phyloP scores from a whole-genome alignment of 2,797 vertebrate genomes.

The Leptoclinus maculatus region DNA sequence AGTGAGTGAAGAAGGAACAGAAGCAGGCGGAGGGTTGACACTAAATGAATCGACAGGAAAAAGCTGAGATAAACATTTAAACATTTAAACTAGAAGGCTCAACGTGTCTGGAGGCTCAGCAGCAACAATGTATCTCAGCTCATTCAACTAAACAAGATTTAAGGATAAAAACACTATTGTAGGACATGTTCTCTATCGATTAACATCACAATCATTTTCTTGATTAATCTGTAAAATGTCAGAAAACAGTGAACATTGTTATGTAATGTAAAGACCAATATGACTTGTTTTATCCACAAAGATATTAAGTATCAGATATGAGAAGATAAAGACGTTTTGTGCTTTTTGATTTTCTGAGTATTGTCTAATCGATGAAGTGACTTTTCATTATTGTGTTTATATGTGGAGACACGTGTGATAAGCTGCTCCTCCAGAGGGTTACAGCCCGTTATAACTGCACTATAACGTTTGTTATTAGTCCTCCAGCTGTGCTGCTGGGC shows the following conservation, averaged over 20 bases:
- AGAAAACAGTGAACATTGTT: neutral
- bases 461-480: neutral
- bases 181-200: too few relatives aligned
- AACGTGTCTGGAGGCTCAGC: neutral
- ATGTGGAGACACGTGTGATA: neutral
- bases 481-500: conserved; percentile 34
- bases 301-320: neutral
- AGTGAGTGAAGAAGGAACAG: neutral
- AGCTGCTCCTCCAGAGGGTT: too few relatives aligned
- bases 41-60: neutral
- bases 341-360: neutral
- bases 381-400: neutral
- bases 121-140: neutral
- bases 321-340: neutral
- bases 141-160: too few relatives aligned
- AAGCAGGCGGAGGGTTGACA: neutral
- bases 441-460: too few relatives aligned
- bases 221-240: neutral
- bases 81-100: neutral
- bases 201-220: neutral
- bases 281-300: neutral
- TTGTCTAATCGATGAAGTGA: too few relatives aligned
- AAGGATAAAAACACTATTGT: neutral
- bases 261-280: neutral
- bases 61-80: neutral